Conservation (phyloP, 2,113 vertebrate genomes). For the Arizona elegans region DNA sequence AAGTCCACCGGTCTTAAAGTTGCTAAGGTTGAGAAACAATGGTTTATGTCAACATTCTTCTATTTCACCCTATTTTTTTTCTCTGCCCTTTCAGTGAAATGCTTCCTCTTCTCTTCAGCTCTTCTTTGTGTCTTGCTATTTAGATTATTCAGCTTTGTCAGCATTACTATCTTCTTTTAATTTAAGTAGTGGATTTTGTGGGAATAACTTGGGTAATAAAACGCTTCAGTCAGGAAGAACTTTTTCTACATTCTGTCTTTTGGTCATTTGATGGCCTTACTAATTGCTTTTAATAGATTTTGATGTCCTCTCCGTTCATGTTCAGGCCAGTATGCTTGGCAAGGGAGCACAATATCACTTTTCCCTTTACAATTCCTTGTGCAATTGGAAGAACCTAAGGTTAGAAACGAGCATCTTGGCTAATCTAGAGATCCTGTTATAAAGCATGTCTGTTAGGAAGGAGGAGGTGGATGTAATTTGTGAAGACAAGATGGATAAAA, state of each 20-base stretch:
- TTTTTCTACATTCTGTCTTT: neutral
- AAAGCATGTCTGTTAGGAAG: neutral
- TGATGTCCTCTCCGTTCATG: neutral
- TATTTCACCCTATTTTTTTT: neutral
- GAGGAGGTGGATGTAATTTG: neutral
- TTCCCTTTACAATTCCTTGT: neutral
- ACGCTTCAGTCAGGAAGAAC: neutral
- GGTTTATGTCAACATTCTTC: neutral
- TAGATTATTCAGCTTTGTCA: neutral
- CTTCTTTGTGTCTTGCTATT: neutral
- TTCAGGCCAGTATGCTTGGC: neutral
- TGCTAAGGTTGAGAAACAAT: neutral
- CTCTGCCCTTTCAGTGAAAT: neutral
- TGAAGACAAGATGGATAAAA: neutral
- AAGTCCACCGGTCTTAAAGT: neutral
- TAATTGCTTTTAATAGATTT: slow-evolving; percentile 22
- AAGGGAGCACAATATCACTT: neutral
- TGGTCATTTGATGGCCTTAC: neutral
- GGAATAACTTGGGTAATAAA: neutral
- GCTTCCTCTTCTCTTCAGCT: neutral
- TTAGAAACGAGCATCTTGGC: neutral
- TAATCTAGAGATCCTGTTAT: neutral
- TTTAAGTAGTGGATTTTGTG: slow-evolving; percentile 4
- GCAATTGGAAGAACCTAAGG: neutral
- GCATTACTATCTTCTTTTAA: slow-evolving; percentile 16